Evolutionary conservation across 2,797 vertebrate genomes (phyloP), one percentile per base, ranked within the genome.

Genomic region (Mormyrus hasselquistii): DNA sequence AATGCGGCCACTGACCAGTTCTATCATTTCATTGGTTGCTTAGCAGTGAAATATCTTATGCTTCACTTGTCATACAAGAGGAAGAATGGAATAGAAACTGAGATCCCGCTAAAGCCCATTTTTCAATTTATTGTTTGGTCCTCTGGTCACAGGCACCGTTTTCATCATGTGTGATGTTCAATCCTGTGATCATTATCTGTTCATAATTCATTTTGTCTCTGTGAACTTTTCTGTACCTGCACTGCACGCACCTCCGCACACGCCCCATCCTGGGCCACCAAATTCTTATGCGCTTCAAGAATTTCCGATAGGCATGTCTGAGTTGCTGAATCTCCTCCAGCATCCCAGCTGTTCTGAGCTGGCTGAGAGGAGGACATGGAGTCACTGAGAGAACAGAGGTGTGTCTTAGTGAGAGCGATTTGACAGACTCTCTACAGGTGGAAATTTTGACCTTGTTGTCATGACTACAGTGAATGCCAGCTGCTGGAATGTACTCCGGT

Each of bases 381-480:
- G 73, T 50, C 6, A 2, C n/a, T 29, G 49, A 53, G 49, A 85
- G 86, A 84, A 65, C 52, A 88, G 62, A 34, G 25, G 29, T 55
- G 55, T 22, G 38, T 41, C 1, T 83, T 44, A 25, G 29, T 44
- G 82, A 62, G 53, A 90, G 90, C 6, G 19, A n/a, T 62, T 86
- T 50, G 69, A 87, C 90, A 87, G 9, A 90, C 91, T 87, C 65
- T 88, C 83, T 88, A 12, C 65, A 84, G 91, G 90, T 22, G 93
- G 90, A 90, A 91, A 91, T 93, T 92, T 90, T 91, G 91, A 85
- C 91, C 91, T 92, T 90, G 93, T 95, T 94, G 44, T 93, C 93
- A 93, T 93, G 94, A 93, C 89, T 86, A 94, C 93, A 59, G 41
- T 0, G 55, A 88, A 92, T 93, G 90, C 92, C 12, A 34, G 22